phyloP scores from a whole-genome alignment of 1,140 invertebrate species.

The Nautilus pompilius region DNA sequence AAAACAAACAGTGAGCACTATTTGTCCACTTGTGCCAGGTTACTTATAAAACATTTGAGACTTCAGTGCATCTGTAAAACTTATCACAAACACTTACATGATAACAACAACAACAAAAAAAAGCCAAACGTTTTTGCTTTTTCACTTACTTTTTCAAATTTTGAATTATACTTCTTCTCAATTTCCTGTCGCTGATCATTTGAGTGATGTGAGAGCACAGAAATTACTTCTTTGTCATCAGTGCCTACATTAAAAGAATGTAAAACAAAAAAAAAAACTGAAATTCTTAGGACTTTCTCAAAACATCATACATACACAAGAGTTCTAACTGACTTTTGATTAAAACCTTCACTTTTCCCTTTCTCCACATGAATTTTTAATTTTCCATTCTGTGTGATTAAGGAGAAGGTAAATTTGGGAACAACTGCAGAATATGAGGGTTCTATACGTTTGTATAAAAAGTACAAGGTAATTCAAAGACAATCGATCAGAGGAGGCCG shows the following conservation, averaged over 20 bases:
- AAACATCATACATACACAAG: background rate
- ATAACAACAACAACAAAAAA: no score
- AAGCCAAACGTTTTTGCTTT: no score
- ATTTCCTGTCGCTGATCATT: slow-evolving; percentile 88
- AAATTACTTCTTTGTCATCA: slow-evolving; percentile 85
- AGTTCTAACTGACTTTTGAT: background rate
- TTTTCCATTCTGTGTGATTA: background rate
- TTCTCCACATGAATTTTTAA: background rate
- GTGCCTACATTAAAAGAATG: slow-evolving; percentile 60
- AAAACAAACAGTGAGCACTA: no score
- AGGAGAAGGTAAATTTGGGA: no score
- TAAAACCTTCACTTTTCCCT: background rate
- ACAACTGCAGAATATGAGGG: background rate
- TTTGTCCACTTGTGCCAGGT: no score
- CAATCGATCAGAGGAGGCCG: background rate
- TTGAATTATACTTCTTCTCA: slow-evolving; percentile 82
- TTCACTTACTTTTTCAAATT: slow-evolving; percentile 79
- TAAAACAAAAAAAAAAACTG: background rate
- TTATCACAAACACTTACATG: no score
- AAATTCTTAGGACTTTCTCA: background rate
- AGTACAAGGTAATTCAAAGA: background rate
- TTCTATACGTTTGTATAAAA: background rate
- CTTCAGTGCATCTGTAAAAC: no score
- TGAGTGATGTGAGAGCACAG: slow-evolving; percentile 77
- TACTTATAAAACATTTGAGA: no score